phyloP scores from a whole-genome alignment of 2,797 vertebrate genomes.

The Menidia menidia region DNA sequence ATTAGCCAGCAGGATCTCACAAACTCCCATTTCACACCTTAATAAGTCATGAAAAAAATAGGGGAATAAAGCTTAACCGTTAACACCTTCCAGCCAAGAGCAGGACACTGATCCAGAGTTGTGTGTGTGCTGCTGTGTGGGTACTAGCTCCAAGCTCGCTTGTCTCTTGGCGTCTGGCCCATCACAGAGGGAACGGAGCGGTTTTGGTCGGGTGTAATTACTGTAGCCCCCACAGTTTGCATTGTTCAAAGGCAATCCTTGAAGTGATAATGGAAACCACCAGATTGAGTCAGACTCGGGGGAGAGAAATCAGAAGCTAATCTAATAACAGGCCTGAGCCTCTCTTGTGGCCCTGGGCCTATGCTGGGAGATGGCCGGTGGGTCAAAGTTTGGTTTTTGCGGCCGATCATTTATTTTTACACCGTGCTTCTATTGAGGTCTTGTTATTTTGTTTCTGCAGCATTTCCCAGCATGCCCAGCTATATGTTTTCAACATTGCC shows the following conservation, averaged over 20 bases:
- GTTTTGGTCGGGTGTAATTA: slow-evolving; percentile 61
- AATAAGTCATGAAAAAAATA: slow-evolving; percentile 8
- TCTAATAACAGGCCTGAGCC: slow-evolving; percentile 59
- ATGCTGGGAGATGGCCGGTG: slow-evolving; percentile 16
- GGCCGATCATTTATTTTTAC: slow-evolving; percentile 36
- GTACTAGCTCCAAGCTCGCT: slow-evolving; percentile 30
- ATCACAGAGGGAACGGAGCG: slow-evolving; percentile 44
- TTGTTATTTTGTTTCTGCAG: slow-evolving; percentile 24
- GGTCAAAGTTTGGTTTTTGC: slow-evolving; percentile 39
- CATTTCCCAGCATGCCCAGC: slow-evolving; percentile 13
- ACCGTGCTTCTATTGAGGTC: slow-evolving; percentile 13
- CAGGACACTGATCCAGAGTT: not conserved
- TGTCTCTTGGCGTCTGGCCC: slow-evolving; percentile 45
- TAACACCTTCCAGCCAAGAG: not conserved
- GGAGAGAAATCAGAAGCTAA: slow-evolving; percentile 64
- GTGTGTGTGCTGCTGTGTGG: slow-evolving; percentile 11
- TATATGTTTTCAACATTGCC: slow-evolving; percentile 17
- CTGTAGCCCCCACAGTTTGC: slow-evolving; percentile 31
- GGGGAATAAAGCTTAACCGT: not conserved
- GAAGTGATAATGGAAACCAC: slow-evolving; percentile 58
- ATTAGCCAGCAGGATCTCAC: slow-evolving; percentile 20
- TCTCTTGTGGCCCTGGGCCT: slow-evolving; percentile 34
- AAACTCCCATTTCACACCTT: slow-evolving; percentile 18
- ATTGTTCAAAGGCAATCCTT: slow-evolving; percentile 53
- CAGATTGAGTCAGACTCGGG: slow-evolving; percentile 45